Conservation (phyloP, 2,797 vertebrate species). For the Columba guinea region DNA sequence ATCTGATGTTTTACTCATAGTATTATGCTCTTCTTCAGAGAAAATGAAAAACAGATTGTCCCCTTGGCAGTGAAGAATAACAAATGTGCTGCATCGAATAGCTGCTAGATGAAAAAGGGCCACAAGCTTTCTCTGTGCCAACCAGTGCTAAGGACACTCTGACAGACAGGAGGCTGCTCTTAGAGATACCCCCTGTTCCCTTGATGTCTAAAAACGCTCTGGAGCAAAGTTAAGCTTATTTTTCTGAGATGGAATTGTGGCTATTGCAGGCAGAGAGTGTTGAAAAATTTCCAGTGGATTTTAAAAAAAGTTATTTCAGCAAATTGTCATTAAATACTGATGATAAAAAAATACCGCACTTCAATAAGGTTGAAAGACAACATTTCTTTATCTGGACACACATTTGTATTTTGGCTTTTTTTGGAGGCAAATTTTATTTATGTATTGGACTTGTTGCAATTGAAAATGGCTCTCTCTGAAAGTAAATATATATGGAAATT, state of each 20-base stretch:
- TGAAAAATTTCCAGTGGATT: not conserved
- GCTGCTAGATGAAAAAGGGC: conserved; percentile 69
- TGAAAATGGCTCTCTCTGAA: not conserved
- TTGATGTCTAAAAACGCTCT: conserved; percentile 29
- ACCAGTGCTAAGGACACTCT: conserved; percentile 29
- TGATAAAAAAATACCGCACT: not conserved
- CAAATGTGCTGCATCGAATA: conserved; percentile 61
- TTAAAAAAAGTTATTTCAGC: not conserved
- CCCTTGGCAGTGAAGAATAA: conserved; percentile 72
- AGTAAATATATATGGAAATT: not conserved
- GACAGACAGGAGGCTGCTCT: conserved; percentile 36
- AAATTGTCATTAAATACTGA: not conserved
- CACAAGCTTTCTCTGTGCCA: conserved; percentile 6
- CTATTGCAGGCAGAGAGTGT: not conserved
- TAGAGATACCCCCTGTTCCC: not conserved
- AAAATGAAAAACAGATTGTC: conserved; percentile 75
- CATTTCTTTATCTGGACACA: not conserved
- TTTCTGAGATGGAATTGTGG: not conserved
- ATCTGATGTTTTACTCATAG: conserved; percentile 68
- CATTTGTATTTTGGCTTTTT: not conserved
- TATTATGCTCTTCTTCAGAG: conserved; percentile 74
- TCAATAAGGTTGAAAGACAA: not conserved
- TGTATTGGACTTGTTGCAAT: not conserved
- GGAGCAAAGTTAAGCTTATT: conserved; percentile 8
- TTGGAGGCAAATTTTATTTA: not conserved